Evolutionary conservation across 2,113 vertebrate genomes (phyloP), one percentile per base, ranked within the genome.

Genomic region (Spea multiplicata): DNA sequence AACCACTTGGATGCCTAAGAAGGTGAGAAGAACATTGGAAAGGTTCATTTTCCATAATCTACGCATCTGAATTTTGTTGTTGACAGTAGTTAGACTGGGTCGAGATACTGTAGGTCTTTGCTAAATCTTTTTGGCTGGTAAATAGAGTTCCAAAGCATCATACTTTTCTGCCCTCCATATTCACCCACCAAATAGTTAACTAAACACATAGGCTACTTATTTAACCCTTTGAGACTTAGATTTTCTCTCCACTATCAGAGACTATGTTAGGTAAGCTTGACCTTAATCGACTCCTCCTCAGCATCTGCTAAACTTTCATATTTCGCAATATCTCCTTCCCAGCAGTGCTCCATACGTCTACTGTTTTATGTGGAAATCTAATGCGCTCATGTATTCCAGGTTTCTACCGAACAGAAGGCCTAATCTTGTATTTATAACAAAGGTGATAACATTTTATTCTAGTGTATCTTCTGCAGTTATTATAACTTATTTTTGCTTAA

Each of bases 271-370:
- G 64, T 44, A 44, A 16, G 12, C 52, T 80, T 80, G 71, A 74
- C 78, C 78, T 80, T 66, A 74, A 30, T 47, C 66, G 78, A 80
- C 78, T 80, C 71, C 70, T 74, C 66, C 71, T 55, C 8, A 68
- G 78, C 70, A 74, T 74, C 71, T 74, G 78, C 64, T 80, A 80
- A 80, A 61, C 78, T 80, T 66, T 49, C 78, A 80, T n/a, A 67
- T 80, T 80, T 80, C 71, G 53, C 71, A 80, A 80, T 68, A 44
- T 73, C 74, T 71, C 74, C 77, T 74, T 74, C 73, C 66, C 49
- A 16, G 61, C 70, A 57, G 16, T 10, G 61, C 69, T 16, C 73
- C 62, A 80, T 73, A 61, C 71, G 53, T 44, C 70, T 74, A 69
- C 48, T 8, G 47, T 73, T 68, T 74, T 74, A 66, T 14, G 64